phyloP scores from a whole-genome alignment of 2,888 invertebrate species.

The Crepidodera aurea region DNA sequence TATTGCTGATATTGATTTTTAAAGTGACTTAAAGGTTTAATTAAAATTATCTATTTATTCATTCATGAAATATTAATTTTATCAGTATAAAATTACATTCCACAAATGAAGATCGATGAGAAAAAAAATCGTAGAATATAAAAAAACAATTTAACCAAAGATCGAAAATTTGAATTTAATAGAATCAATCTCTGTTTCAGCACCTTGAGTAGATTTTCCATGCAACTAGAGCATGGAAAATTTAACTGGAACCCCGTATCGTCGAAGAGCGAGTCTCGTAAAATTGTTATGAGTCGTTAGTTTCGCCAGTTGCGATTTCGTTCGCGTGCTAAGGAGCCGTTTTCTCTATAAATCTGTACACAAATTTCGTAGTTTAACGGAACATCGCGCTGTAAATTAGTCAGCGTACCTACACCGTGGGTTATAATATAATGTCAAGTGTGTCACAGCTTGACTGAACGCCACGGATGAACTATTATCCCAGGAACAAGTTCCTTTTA shows the following conservation, averaged over 20 bases:
- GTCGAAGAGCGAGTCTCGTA: too few relatives aligned
- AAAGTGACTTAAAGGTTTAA: too few relatives aligned
- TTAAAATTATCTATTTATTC: too few relatives aligned
- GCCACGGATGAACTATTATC: conserved; percentile 2
- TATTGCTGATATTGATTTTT: too few relatives aligned
- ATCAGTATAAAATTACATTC: too few relatives aligned
- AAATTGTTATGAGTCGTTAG: conserved; percentile 31
- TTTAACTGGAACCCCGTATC: background rate
- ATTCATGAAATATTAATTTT: too few relatives aligned
- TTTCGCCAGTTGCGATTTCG: conserved; percentile 32
- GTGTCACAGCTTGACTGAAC: background rate
- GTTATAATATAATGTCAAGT: background rate
- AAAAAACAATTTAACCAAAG: too few relatives aligned
- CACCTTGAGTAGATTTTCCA: too few relatives aligned
- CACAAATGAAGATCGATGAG: too few relatives aligned
- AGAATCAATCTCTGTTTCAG: too few relatives aligned
- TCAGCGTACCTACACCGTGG: conserved; percentile 9
- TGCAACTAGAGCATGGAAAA: background rate
- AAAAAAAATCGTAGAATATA: too few relatives aligned
- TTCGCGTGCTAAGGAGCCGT: conserved; percentile 33
- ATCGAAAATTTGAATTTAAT: too few relatives aligned
- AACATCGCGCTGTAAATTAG: conserved; percentile 29
- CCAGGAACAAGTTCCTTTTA: background rate
- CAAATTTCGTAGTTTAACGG: conserved; percentile 36
- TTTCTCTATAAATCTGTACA: conserved; percentile 37